These are phyloP conservation scores for Tachysurus vachellii DNA, from an alignment of 2,113 vertebrate species.

Conservation along the genomic window DNA sequence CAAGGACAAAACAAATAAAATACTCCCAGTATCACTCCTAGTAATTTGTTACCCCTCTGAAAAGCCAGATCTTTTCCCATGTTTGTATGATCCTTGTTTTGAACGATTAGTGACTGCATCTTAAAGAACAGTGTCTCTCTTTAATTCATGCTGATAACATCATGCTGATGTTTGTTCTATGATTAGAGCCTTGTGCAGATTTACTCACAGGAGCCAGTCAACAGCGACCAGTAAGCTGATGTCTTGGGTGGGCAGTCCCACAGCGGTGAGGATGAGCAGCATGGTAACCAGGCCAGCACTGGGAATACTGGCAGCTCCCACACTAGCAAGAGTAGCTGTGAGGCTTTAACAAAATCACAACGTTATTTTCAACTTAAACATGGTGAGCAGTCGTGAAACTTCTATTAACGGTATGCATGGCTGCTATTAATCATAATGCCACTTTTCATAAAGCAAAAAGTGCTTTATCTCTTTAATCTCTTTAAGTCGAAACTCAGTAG, in stretches of 20 bases:
- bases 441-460: background rate
- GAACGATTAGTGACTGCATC: background rate
- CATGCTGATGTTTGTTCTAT: background rate
- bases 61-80: background rate
- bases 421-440: background rate
- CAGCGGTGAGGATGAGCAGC: slow-evolving; percentile 94
- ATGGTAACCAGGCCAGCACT: slow-evolving; percentile 95
- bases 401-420: background rate
- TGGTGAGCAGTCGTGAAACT: background rate
- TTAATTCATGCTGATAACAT: too few species aligned
- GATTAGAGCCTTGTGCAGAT: background rate
- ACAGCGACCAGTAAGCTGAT: slow-evolving; percentile 95
- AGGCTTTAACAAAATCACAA: slow-evolving; percentile 72
- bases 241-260: slow-evolving; percentile 94
- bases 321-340: slow-evolving; percentile 91
- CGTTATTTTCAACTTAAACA: slow-evolving; percentile 3
- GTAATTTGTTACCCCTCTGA: background rate
- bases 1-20: background rate
- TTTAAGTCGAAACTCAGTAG: background rate
- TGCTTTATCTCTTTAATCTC: too few species aligned
- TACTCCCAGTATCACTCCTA: background rate
- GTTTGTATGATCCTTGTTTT: background rate
- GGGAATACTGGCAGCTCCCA: slow-evolving; percentile 95
- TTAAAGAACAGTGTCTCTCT: too few species aligned
- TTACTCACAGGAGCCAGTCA: slow-evolving; percentile 96